Evolutionary conservation across 1,140 invertebrate genomes (phyloP), one percentile per base, ranked within the genome.

Genomic region (Brachionus angularis): DNA sequence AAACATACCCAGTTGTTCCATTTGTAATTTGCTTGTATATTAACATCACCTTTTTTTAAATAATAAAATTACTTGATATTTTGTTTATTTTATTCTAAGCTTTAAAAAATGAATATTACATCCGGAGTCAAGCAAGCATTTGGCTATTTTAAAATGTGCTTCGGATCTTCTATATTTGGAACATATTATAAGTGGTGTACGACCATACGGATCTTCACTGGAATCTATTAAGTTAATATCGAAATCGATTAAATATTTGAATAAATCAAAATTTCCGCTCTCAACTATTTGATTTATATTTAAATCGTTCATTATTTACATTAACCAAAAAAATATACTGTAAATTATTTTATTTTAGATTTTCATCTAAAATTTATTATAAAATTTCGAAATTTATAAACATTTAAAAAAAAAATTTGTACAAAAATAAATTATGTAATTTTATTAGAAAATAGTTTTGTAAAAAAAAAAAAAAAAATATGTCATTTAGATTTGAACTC

Each of bases 361-460:
- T 55, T 55, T 55, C 52, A 55, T 55, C 52, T 55, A 34, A 55
- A 55, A n/a, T n/a, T n/a, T n/a, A n/a, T n/a, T n/a, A n/a, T n/a
- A n/a, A n/a, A n/a, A n/a, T n/a, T n/a, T n/a, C n/a, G n/a, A n/a
- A n/a, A n/a, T n/a, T n/a, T n/a, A n/a, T n/a, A n/a, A n/a, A n/a
- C n/a, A n/a, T n/a, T n/a, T n/a, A n/a, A n/a, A n/a, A n/a, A n/a
- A n/a, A n/a, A n/a, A n/a, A n/a, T n/a, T n/a, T n/a, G n/a, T n/a
- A n/a, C n/a, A n/a, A n/a, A n/a, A n/a, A n/a, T n/a, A n/a, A n/a
- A n/a, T n/a, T n/a, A n/a, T n/a, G n/a, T n/a, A n/a, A n/a, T n/a
- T n/a, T n/a, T n/a, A n/a, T n/a, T n/a, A n/a, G n/a, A n/a, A n/a
- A n/a, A n/a, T n/a, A n/a, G n/a, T n/a, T n/a, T n/a, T n/a, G n/a